phyloP scores from a whole-genome alignment of 1,140 invertebrate genomes.

The Bemisia tabaci region DNA sequence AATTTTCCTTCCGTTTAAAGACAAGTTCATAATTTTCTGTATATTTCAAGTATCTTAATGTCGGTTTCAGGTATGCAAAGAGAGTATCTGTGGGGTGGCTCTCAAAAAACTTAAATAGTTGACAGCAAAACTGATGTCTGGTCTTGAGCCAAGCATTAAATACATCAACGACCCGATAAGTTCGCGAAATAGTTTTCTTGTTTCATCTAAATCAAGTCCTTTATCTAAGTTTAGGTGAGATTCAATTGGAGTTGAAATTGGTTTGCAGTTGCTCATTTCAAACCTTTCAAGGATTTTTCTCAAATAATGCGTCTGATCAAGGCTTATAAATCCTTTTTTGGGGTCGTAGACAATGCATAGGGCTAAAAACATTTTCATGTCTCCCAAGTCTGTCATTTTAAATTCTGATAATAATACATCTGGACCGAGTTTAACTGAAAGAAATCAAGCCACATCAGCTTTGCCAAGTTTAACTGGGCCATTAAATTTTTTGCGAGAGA shows the following conservation, averaged over 20 bases:
- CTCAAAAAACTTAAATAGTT: slow-evolving; percentile 4
- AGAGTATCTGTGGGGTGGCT: slow-evolving; percentile 12
- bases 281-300: slow-evolving; percentile 12
- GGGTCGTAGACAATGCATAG: neutral
- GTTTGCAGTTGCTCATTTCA: slow-evolving; percentile 9
- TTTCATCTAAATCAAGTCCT: slow-evolving; percentile 14
- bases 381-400: slow-evolving; percentile 21
- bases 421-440: too few relatives aligned
- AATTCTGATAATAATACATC: slow-evolving; percentile 7
- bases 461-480: too few relatives aligned
- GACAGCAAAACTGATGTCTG: slow-evolving; percentile 27
- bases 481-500: too few relatives aligned
- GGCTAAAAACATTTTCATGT: slow-evolving; percentile 22
- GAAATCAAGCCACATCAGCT: too few relatives aligned
- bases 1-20: slow-evolving; percentile 7
- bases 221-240: slow-evolving; percentile 1
- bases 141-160: slow-evolving; percentile 25
- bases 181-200: slow-evolving; percentile 15
- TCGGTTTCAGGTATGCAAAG: slow-evolving; percentile 19
- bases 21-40: slow-evolving; percentile 16
- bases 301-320: slow-evolving; percentile 10
- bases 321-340: neutral
- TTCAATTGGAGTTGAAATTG: slow-evolving; percentile 7
- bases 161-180: slow-evolving; percentile 26
- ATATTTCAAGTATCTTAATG: slow-evolving; percentile 22